These are phyloP conservation scores for Geopemphigus sp. DNA, from an alignment of 1,140 invertebrate species.

Conservation along the genomic window DNA sequence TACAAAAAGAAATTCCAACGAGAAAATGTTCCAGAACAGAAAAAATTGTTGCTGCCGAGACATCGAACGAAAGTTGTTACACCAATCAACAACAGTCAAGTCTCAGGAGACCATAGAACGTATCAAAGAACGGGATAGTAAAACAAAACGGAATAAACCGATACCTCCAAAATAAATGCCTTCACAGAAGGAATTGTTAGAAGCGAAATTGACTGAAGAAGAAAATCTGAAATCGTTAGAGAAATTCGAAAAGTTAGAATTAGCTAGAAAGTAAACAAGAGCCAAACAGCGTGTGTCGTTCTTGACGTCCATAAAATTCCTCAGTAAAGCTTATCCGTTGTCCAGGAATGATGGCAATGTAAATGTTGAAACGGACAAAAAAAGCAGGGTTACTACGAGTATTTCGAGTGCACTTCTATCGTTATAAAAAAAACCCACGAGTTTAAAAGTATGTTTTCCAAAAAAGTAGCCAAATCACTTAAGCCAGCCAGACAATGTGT, in stretches of 20 bases:
- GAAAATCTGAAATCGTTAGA: slow-evolving; percentile 84
- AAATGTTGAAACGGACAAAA: slow-evolving; percentile 18
- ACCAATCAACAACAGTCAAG: slow-evolving; percentile 87
- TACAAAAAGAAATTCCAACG: slow-evolving; percentile 12
- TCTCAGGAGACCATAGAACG: slow-evolving; percentile 82
- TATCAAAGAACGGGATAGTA: slow-evolving; percentile 76
- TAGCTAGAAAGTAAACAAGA: slow-evolving; percentile 45
- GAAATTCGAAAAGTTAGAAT: slow-evolving; percentile 49
- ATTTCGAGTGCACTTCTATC: slow-evolving; percentile 12
- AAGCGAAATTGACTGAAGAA: slow-evolving; percentile 88
- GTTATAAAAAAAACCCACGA: slow-evolving; percentile 24
- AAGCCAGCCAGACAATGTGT: slow-evolving; percentile 13
- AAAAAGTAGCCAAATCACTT: not conserved
- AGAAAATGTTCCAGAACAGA: slow-evolving; percentile 35
- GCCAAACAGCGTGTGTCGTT: slow-evolving; percentile 10
- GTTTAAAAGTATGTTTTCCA: slow-evolving; percentile 14
- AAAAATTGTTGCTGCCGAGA: slow-evolving; percentile 35
- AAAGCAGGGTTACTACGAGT: not conserved
- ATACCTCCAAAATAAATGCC: slow-evolving; percentile 64
- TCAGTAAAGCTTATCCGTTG: slow-evolving; percentile 4
- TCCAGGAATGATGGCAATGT: not conserved
- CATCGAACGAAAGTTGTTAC: slow-evolving; percentile 74
- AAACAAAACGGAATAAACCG: slow-evolving; percentile 65
- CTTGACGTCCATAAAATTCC: slow-evolving; percentile 6
- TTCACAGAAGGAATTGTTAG: slow-evolving; percentile 92